Base-by-base conservation (phyloP, 2,888 invertebrate species). In the Apotomis capreana region DNA sequence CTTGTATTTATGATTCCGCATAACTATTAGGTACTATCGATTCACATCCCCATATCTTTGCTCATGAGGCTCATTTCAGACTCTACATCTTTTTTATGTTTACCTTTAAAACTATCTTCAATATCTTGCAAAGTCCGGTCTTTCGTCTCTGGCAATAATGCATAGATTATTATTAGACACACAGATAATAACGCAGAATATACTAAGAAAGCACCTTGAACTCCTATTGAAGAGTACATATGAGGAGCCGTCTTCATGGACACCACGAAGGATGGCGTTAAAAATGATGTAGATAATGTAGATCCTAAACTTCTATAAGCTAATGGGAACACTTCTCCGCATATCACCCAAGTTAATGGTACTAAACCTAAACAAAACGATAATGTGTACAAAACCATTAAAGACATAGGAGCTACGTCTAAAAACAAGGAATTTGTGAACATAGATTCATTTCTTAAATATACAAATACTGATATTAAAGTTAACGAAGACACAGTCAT, bases 161-260 rank as follows among this genome's bases (percentile, higher is more conserved):
- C 76, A 69, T 89, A 93, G 77, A 93, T 89, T 62, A 92, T 64
- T 62, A 78, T 72, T 58, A 93, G 79, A 76, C 91, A 90, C 36
- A 91, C 83, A 12, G 85, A 85, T 68, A 93, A 82, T 13, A 81
- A 84, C 1, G 83, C 87, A 10, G 92, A 90, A 75, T 93, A 93
- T 5, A 92, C 90, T 76, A 92, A 77, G 74, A 91, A 93, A 0
- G 92, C 91, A 3, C 92, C 92, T 80, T 93, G 86, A 0, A 93
- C 92, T 0, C 92, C 92, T 0, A 93, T 86, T 2, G 92, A 88
- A 0, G 90, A 86, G 70, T 89, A 93, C 26, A 93, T 79, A 82
- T 92, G 85, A 6, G 92, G 92, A 0, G 92, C 93, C n/a, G 92
- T 90, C 77, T 93, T 93, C 92, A 93, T 93, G 0, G 92, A 92